These are phyloP conservation scores for Microcebus griseorufus DNA, from an alignment of 2,113 vertebrate species.

Conservation along the genomic window DNA sequence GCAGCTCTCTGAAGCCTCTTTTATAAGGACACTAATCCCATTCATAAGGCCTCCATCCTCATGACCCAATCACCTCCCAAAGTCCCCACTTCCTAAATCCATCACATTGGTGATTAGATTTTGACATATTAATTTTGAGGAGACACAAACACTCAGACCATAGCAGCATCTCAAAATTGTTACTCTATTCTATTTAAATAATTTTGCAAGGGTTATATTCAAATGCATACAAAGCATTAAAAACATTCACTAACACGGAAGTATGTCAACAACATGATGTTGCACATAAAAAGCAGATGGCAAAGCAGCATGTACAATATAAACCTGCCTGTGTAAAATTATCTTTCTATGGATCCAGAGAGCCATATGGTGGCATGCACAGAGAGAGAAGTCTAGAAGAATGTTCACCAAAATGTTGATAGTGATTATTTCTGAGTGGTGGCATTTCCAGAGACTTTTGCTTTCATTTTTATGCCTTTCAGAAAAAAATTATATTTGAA, in stretches of 20 bases:
- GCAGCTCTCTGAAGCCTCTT: too few species aligned
- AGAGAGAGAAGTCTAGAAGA: slow-evolving; percentile 12
- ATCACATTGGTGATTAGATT: background rate
- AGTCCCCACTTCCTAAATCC: background rate
- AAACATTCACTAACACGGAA: slow-evolving; percentile 30
- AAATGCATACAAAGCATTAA: slow-evolving; percentile 43
- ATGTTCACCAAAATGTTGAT: slow-evolving; percentile 5
- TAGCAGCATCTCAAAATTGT: background rate
- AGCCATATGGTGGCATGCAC: slow-evolving; percentile 43
- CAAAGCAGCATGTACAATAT: slow-evolving; percentile 17
- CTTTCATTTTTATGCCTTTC: background rate
- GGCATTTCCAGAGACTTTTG: slow-evolving; percentile 49
- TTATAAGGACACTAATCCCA: background rate
- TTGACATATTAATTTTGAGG: background rate
- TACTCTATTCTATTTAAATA: slow-evolving; percentile 35
- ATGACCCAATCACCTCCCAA: background rate
- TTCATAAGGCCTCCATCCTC: background rate
- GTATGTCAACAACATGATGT: slow-evolving; percentile 36
- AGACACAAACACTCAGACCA: background rate
- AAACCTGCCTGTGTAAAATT: slow-evolving; percentile 44
- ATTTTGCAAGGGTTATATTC: slow-evolving; percentile 15
- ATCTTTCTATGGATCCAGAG: slow-evolving; percentile 42
- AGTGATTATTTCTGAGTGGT: background rate
- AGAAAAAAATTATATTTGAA: background rate
- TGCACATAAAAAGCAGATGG: slow-evolving; percentile 59